These are phyloP conservation scores for Athrips mouffetella DNA, from an alignment of 2,888 invertebrate species.

Conservation along the genomic window DNA sequence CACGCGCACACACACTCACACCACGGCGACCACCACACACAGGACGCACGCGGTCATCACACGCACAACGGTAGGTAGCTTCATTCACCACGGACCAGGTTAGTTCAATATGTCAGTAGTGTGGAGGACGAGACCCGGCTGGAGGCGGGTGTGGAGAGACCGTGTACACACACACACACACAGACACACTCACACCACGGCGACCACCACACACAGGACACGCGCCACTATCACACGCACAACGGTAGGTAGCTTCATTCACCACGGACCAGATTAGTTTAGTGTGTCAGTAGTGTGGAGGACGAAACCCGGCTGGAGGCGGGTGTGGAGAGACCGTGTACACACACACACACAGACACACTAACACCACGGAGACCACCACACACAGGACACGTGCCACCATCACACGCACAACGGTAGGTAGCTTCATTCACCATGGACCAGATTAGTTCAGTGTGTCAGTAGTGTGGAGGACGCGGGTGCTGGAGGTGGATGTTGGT, in stretches of 20 bases:
- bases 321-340: conserved; percentile 37
- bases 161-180: conserved; percentile 26
- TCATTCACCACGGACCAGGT: neutral
- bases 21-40: conserved; percentile 12
- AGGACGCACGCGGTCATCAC: conserved; percentile 20
- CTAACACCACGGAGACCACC: conserved; percentile 7
- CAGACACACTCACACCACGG: conserved; percentile 18
- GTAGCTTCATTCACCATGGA: neutral
- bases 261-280: neutral
- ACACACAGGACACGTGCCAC: conserved; percentile 16
- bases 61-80: conserved; percentile 28
- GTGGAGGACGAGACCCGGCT: conserved; percentile 26
- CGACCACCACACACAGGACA: conserved; percentile 15
- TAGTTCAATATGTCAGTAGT: neutral
- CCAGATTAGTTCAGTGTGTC: neutral
- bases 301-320: conserved; percentile 32
- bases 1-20: conserved; percentile 21
- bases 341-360: conserved; percentile 24
- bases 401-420: conserved; percentile 30
- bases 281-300: neutral
- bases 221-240: conserved; percentile 21
- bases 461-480: conserved; percentile 14
- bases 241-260: conserved; percentile 27
- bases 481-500: conserved; percentile 35
- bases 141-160: conserved; percentile 39